phyloP scores from a whole-genome alignment of 2,888 invertebrate genomes.

The Ichneumoninae sp. region DNA sequence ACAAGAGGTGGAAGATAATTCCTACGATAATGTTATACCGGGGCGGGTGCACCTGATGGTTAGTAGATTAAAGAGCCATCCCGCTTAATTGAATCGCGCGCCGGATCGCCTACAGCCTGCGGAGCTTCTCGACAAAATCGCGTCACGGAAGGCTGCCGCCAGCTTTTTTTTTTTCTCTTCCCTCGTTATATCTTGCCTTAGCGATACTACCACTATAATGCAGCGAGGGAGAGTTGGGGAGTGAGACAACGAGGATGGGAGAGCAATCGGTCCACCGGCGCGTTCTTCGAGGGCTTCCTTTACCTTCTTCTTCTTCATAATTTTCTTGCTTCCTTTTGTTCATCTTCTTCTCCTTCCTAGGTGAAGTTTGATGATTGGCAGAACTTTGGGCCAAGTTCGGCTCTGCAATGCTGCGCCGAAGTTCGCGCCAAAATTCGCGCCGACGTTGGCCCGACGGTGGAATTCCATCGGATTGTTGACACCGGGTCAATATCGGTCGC shows the following conservation, averaged over 20 bases:
- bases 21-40: constrained; percentile 47
- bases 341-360: too few relatives aligned
- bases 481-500: too few relatives aligned
- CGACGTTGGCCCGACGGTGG: too few relatives aligned
- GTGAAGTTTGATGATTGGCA: too few relatives aligned
- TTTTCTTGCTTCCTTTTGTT: constrained; percentile 17
- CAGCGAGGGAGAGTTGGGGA: background rate
- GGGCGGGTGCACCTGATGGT: constrained; percentile 56
- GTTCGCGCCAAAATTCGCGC: too few relatives aligned
- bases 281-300: constrained; percentile 46
- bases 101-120: constrained; percentile 33
- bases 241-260: background rate
- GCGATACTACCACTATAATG: constrained; percentile 30
- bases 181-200: constrained; percentile 33
- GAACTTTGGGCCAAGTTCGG: too few relatives aligned
- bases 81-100: constrained; percentile 60
- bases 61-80: constrained; percentile 64
- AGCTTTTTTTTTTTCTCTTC: constrained; percentile 12
- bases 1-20: constrained; percentile 48
- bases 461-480: too few relatives aligned
- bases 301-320: constrained; percentile 24
- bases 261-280: constrained; percentile 16
- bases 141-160: constrained; percentile 52
- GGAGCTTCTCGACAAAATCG: constrained; percentile 61
- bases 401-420: too few relatives aligned